Base-by-base conservation (phyloP, 2,888 invertebrate species). In the Melolontha melolontha region DNA sequence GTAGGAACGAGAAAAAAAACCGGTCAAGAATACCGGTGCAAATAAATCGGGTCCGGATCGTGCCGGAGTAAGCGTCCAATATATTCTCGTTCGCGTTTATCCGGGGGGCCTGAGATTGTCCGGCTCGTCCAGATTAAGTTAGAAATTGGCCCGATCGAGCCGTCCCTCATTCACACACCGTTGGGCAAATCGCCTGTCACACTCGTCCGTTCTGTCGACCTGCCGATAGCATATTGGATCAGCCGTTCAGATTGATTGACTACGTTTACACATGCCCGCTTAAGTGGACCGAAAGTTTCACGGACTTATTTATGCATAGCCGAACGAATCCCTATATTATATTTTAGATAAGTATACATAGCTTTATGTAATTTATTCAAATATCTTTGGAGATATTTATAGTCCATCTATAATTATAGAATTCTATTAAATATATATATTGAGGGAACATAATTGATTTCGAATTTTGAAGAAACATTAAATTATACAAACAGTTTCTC, bases 151-250 rank as follows among this genome's bases (percentile, higher is more conserved):
- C 81, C 80, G 80, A 80, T 81, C 80, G 80, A 76, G 76, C 80
- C 80, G 81, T 83, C 79, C 79, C 79, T 83, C 83, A 82, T 82
- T 83, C 81, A 81, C 82, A 82, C 81, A 72, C 80, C 81, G 81
- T 78, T 83, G 77, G 74, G 76, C 82, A 82, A 81, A 82, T 82
- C 80, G 79, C 78, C 78, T 79, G 79, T 79, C 79, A 79, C 78
- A 75, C 76, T 77, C 76, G 75, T 76, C 75, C 75, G 64, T 68
- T 68, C 67, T 66, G 70, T 65, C 72, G 70, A 69, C 72, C 72
- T 69, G 72, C 70, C 71, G 74, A 72, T 74, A 75, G 75, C 75
- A 75, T 74, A 74, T 75, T 73, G 75, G 73, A 75, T 73, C 74
- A 73, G 71, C 66, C 73, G 72, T 75, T 75, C 74, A 69, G 73